phyloP scores from a whole-genome alignment of 2,113 vertebrate species.

The Triplophysa siluroides region DNA sequence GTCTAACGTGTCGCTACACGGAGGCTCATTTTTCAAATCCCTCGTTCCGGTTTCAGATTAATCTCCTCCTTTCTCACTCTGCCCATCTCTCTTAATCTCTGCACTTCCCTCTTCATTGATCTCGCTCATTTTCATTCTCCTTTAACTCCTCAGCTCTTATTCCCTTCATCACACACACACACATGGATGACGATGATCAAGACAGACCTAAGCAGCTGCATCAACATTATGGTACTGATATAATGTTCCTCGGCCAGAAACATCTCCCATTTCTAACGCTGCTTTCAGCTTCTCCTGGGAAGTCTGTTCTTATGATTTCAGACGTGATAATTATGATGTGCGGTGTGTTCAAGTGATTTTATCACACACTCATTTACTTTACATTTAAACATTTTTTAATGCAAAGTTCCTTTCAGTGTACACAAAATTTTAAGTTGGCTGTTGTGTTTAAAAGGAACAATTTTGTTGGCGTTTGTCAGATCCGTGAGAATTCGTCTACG shows the following conservation, averaged over 20 bases:
- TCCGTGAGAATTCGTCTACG: no score
- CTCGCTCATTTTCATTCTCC: neutral
- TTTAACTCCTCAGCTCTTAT: neutral
- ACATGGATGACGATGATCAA: conserved; percentile 52
- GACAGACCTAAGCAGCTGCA: conserved; percentile 53
- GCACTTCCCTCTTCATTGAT: neutral
- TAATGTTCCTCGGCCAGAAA: conserved; percentile 61
- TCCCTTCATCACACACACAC: neutral
- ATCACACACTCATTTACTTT: no score
- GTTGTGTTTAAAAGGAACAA: no score
- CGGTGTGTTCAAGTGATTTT: neutral
- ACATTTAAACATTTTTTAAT: no score
- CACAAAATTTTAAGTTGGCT: no score
- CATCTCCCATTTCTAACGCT: conserved; percentile 66
- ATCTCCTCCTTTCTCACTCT: conserved; percentile 32
- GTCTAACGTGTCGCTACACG: conserved; percentile 35
- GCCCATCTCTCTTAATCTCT: conserved; percentile 8
- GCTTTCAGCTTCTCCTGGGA: conserved; percentile 51
- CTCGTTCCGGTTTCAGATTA: conserved; percentile 52
- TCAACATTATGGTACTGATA: conserved; percentile 59
- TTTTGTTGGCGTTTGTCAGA: no score
- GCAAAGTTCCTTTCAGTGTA: no score
- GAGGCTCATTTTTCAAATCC: conserved; percentile 55
- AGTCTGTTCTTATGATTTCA: neutral
- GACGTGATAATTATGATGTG: neutral